Conservation (phyloP, 2,113 vertebrate species). For the Aphelocoma coerulescens region DNA sequence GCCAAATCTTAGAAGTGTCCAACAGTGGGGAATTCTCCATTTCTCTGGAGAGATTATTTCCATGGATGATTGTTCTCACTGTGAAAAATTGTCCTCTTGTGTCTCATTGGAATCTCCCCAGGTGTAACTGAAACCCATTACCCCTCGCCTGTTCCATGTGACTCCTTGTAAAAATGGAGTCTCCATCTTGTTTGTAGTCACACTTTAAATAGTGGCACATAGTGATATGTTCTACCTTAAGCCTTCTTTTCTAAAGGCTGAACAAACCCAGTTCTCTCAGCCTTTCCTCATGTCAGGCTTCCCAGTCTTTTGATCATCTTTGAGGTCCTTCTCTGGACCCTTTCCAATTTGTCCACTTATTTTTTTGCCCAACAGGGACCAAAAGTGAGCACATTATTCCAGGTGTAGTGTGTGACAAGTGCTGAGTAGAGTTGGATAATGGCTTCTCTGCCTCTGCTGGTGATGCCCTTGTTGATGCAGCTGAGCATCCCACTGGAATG, state of each 20-base stretch:
- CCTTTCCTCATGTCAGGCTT: not conserved
- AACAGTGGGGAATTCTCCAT: not conserved
- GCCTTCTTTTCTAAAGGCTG: not conserved
- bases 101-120: not conserved
- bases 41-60: not conserved
- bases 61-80: not conserved
- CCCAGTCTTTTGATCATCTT: not conserved
- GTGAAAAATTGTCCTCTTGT: not conserved
- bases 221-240: too few species aligned
- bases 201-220: not conserved
- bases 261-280: not conserved
- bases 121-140: not conserved
- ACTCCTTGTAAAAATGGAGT: not conserved
- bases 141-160: fast-evolving
- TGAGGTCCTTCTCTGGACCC: not conserved
- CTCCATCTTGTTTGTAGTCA: too few species aligned
- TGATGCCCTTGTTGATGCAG: not conserved
- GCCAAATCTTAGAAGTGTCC: not conserved
- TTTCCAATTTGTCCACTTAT: not conserved
- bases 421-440: not conserved
- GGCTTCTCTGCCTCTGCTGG: not conserved
- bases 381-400: not conserved
- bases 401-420: not conserved
- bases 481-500: not conserved
- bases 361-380: not conserved